Evolutionary conservation across 2,888 invertebrate species (phyloP), one percentile per base, ranked within the genome.

Genomic region (Metopia argyrocephala): DNA sequence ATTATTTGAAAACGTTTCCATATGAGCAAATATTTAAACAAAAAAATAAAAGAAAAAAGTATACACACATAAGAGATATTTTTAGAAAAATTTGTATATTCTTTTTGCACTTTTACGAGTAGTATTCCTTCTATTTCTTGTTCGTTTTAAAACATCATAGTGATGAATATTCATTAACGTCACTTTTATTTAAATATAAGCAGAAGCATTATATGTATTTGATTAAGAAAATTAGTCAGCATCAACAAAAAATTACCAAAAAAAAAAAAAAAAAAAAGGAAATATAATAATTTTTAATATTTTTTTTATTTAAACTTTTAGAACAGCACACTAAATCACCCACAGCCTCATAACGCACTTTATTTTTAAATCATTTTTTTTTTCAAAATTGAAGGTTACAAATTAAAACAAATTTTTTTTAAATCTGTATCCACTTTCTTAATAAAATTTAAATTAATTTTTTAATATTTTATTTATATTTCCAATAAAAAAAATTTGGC

Each of bases 211-310:
- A 25, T 45, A 50, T 38, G 45, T 64, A 27, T 66, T 21, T 52
- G 48, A 82, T 76, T 50, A 64, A 31, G 50, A 57, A 74, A 68
- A 83, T 83, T 83, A 82, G 83, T 81, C 83, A 83, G 78, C 80
- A 68, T 27, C 71, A 46, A 9, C 27, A 23, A 59, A 68, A 3
- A 62, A 48, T 48, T 66, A 68, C 52, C 20, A 61, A 46, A 23
- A 46, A 27, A 27, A 27, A 25, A 48, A 28, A 59, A 45, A 38
- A 38, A 38, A 38, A 38, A 38, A 28, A 57, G n/a, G 12, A 9
- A 20, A 61, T 70, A 21, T 48, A 23, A 25, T 23, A 25, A 25
- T 52, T 50, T 9, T 31, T 54, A 20, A 66, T 20, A 21, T 46
- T 46, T 15, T 56, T 31, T 52, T 25, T 61, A 45, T 48, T 15